Evolutionary conservation across 2,113 vertebrate species (phyloP), one percentile per base, ranked within the genome.

Genomic region (Protomyctophum bolini): DNA sequence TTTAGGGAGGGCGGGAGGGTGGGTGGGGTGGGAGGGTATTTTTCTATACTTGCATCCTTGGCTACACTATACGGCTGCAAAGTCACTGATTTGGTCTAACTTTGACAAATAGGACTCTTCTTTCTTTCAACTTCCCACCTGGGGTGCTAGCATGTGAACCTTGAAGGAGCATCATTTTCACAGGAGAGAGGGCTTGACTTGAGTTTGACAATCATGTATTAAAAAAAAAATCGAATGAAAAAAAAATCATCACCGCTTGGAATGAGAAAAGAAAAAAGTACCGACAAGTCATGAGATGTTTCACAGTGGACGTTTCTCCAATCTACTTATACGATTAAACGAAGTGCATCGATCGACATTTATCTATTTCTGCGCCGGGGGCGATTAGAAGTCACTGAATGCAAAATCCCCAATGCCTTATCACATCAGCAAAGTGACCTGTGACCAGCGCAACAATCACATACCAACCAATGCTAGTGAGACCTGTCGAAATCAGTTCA

Each of bases 101-200:
- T 96, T 95, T 97, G 94, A 96, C 92, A 92, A 92, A 90, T 21
- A 86, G 87, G 91, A 88, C 91, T 41, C 33, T 41, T 91, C 83
- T 86, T 91, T 87, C 91, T 92, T 93, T 92, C 86, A 90, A 94
- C 91, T 94, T 94, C 90, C 91, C 92, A 94, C 91, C 93, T 92
- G 93, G 95, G 95, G 95, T 96, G 95, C 95, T 93, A 95, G 94
- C 93, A 88, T 91, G 91, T 92, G 93, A 21, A 95, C 94, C 91
- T 93, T 87, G 89, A 94, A 83, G 72, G 83, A 80, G 77, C 79
- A 21, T 83, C 54, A 71, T 91, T 92, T 94, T 86, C 91, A 89
- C 89, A 86, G 92, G 94, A 95, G 95, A 91, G 94, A 95, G 92
- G 90, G 94, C 95, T 95, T 95, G 94, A 94, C 95, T 96, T 96